phyloP scores from a whole-genome alignment of 2,113 vertebrate genomes.

The Caloenas nicobarica region DNA sequence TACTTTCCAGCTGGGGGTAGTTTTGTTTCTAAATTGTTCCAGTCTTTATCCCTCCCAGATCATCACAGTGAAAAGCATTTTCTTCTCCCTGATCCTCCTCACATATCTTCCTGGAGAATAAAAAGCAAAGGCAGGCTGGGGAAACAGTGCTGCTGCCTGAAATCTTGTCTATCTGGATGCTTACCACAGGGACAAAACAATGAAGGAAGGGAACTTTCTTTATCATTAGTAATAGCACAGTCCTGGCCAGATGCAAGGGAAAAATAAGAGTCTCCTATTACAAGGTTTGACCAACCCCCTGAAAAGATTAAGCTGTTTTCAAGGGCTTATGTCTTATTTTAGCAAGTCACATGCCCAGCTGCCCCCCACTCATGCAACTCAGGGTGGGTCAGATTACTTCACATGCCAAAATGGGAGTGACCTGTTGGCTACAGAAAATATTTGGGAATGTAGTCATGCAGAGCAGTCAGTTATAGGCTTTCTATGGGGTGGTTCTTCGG shows the following conservation, averaged over 20 bases:
- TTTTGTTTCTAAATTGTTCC: conserved; percentile 2
- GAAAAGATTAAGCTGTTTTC: conserved; percentile 26
- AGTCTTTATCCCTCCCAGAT: conserved; percentile 1
- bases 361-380: neutral
- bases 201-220: neutral
- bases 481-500: neutral
- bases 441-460: neutral
- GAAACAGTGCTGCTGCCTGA: neutral
- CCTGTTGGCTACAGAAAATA: neutral
- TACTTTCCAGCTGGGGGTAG: conserved; percentile 26
- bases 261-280: neutral
- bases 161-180: neutral
- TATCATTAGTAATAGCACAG: neutral
- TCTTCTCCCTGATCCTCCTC: neutral
- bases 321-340: conserved; percentile 36
- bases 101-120: neutral
- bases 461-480: neutral
- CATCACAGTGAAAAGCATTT: neutral
- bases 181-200: neutral
- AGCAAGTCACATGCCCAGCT: conserved; percentile 3
- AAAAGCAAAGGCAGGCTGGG: neutral
- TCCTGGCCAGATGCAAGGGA: neutral
- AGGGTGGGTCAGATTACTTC: neutral
- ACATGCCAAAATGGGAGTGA: neutral
- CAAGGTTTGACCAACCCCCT: neutral